phyloP scores from a whole-genome alignment of 30 jellyfish, hydroid and myxozoan species.

The Chironex yamaguchii region DNA sequence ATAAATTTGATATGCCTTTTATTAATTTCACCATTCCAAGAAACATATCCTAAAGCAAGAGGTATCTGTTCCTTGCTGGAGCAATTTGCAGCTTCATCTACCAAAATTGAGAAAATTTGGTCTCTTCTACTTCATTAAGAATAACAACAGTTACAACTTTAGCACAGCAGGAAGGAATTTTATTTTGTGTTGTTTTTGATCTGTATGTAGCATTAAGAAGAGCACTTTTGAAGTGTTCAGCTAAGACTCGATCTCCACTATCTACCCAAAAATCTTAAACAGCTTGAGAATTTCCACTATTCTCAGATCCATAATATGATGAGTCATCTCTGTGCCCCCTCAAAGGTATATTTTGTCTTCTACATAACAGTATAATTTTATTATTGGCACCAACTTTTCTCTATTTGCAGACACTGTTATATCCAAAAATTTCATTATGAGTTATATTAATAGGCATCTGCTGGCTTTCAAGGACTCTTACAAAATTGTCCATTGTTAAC shows the following conservation, averaged over 20 bases:
- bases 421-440: constrained; percentile 5
- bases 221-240: constrained; percentile 9
- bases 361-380: constrained; percentile 14
- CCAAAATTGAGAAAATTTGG: constrained; percentile 19
- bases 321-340: constrained; percentile 45
- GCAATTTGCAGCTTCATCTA: constrained; percentile 39
- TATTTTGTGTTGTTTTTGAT: constrained; percentile 26
- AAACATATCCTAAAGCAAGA: constrained; percentile 3
- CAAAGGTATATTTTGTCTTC: constrained; percentile 12
- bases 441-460: neutral
- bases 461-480: constrained; percentile 13
- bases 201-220: constrained; percentile 20
- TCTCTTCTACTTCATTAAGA: neutral
- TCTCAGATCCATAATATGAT: neutral
- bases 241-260: constrained; percentile 8
- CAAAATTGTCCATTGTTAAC: constrained; percentile 36
- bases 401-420: neutral
- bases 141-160: neutral
- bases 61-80: constrained; percentile 54
- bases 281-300: constrained; percentile 50
- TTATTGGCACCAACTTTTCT: constrained; percentile 6
- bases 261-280: constrained; percentile 39
- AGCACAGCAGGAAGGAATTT: constrained; percentile 17
- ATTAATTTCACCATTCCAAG: constrained; percentile 2
- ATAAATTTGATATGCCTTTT: constrained; percentile 10